Evolutionary conservation across 2,113 vertebrate species (phyloP).

Genomic region (Petaurus breviceps): DNA sequence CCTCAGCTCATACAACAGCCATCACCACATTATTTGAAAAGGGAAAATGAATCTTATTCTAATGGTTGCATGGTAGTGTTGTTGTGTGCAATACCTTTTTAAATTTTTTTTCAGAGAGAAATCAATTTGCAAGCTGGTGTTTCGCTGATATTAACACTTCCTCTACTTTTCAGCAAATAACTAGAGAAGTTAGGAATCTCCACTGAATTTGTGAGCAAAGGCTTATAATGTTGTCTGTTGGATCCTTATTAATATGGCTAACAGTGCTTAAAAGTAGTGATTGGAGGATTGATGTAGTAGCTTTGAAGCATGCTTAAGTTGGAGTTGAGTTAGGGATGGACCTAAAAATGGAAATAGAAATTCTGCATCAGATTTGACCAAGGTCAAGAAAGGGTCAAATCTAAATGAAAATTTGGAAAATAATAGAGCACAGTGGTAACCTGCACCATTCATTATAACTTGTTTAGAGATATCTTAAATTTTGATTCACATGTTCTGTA

Average conservation of each 20-base stretch:
- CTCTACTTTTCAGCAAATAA: background rate
- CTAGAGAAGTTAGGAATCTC: background rate
- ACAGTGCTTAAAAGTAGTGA: background rate
- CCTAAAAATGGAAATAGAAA: background rate
- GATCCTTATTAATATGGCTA: background rate
- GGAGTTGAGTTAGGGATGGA: background rate
- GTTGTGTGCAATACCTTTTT: background rate
- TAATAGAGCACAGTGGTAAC: background rate
- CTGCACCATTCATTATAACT: background rate
- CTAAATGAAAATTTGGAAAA: background rate
- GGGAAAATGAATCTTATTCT: conserved; percentile 25
- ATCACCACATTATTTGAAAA: background rate
- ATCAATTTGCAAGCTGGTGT: background rate
- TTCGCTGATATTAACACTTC: background rate
- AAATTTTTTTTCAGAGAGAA: background rate
- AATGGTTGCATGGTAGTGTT: background rate
- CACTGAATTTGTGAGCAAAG: background rate
- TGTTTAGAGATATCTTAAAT: background rate
- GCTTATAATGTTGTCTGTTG: background rate
- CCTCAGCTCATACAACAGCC: background rate
- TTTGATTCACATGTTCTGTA: background rate
- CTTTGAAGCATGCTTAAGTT: background rate
- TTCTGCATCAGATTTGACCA: background rate
- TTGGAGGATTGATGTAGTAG: background rate
- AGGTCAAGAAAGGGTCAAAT: background rate